phyloP scores from a whole-genome alignment of 1,140 invertebrate genomes.

The Conopomorpha cramerella region DNA sequence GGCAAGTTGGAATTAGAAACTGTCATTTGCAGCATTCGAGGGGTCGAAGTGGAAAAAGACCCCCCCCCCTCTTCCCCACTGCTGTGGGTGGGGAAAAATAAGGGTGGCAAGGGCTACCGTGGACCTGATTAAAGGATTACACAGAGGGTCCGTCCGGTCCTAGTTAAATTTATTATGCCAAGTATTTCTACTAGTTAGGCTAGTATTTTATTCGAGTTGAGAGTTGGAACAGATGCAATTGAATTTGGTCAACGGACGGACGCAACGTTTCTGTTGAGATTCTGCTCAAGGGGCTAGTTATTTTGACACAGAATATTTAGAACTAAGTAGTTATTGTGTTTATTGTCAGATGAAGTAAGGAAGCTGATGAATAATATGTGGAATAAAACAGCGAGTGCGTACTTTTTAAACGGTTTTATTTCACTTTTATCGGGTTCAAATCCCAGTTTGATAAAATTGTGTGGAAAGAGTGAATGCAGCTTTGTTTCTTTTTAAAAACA shows the following conservation, averaged over 20 bases:
- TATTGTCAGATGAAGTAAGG: conserved; percentile 16
- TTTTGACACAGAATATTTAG: too few species aligned
- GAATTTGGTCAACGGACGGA: not conserved
- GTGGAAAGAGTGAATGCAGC: too few species aligned
- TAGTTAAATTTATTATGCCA: conserved; percentile 55
- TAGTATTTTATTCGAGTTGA: conserved; percentile 12
- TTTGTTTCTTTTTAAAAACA: too few species aligned
- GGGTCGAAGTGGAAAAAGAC: conserved; percentile 17
- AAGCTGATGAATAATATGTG: not conserved
- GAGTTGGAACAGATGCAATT: not conserved
- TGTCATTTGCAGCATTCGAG: conserved; percentile 60
- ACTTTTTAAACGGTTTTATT: too few species aligned
- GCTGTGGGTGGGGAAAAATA: conserved; percentile 49
- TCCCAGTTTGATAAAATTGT: too few species aligned
- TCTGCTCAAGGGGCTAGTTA: not conserved
- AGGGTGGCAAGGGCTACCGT: conserved; percentile 47
- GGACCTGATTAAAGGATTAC: conserved; percentile 58
- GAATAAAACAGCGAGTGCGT: too few species aligned
- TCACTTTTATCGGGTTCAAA: too few species aligned
- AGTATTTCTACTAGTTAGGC: conserved; percentile 53
- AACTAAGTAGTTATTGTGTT: too few species aligned
- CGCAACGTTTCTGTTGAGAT: not conserved
- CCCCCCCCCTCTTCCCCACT: too few species aligned
- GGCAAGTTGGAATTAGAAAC: conserved; percentile 62
- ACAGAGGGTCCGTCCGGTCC: conserved; percentile 39